Evolutionary conservation across 2,888 invertebrate genomes (phyloP).

Genomic region (Callyntrura guangdongensis): DNA sequence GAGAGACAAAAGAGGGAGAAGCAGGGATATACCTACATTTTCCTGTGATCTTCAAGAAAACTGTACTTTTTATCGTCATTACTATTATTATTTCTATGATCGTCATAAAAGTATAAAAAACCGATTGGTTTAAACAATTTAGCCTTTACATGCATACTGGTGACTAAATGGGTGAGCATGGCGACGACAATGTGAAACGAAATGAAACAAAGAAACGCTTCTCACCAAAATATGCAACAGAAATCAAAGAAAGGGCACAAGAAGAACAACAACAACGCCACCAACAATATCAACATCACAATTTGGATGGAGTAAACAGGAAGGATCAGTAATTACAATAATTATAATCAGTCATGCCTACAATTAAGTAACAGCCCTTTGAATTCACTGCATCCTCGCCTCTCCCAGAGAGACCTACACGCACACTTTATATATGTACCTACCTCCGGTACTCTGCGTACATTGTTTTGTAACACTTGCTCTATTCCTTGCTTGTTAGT

Average conservation of each 20-base stretch:
- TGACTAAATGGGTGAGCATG: neutral
- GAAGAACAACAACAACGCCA: neutral
- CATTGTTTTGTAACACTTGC: too few species aligned
- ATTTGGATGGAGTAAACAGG: constrained; percentile 55
- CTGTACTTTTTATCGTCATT: constrained; percentile 27
- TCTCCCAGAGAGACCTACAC: neutral
- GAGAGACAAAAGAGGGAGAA: too few species aligned
- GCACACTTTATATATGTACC: too few species aligned
- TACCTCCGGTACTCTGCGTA: too few species aligned
- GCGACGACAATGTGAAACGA: neutral
- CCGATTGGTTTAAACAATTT: constrained; percentile 28
- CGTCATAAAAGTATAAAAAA: constrained; percentile 1
- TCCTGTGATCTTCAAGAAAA: constrained; percentile 22
- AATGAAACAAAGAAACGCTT: neutral
- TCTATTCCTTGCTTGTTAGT: too few species aligned
- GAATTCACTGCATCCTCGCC: neutral
- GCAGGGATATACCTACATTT: neutral
- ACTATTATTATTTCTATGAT: neutral
- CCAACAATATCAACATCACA: too few species aligned
- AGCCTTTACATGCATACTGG: neutral
- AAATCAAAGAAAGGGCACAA: constrained; percentile 19
- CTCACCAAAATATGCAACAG: neutral
- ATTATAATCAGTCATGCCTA: constrained; percentile 67
- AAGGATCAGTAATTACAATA: constrained; percentile 70
- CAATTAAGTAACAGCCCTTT: constrained; percentile 69